Evolutionary conservation across 2,888 invertebrate species (phyloP).

Genomic region (Plagodis dolabraria): DNA sequence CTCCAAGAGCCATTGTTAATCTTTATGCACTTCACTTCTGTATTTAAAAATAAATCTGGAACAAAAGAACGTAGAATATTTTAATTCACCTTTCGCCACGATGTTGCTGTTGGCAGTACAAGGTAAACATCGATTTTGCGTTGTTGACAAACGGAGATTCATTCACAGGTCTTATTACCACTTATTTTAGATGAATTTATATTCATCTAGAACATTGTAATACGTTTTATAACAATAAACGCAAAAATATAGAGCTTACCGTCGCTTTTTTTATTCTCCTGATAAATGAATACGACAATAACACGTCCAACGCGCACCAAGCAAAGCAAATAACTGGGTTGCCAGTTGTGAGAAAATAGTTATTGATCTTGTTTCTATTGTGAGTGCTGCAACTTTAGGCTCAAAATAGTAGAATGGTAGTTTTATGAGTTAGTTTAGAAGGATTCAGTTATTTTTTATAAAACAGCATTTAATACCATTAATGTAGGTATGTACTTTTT

Average conservation of each 20-base stretch:
- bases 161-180: conserved; percentile 5
- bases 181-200: neutral
- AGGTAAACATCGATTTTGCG: conserved; percentile 67
- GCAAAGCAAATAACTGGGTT: conserved; percentile 42
- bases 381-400: conserved; percentile 12
- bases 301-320: conserved; percentile 34
- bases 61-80: conserved; percentile 62
- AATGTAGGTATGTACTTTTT: neutral
- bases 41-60: conserved; percentile 62
- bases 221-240: too few relatives aligned
- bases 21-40: conserved; percentile 54
- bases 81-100: conserved; percentile 49
- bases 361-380: conserved; percentile 21
- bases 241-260: conserved; percentile 23
- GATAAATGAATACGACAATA: conserved; percentile 21
- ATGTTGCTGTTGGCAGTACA: conserved; percentile 29
- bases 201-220: too few relatives aligned
- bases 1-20: conserved; percentile 88
- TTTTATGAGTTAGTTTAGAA: neutral
- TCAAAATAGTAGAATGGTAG: conserved; percentile 14
- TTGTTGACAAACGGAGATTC: conserved; percentile 41
- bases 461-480: too few relatives aligned
- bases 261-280: conserved; percentile 6
- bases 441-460: too few relatives aligned
- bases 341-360: conserved; percentile 25